Percentiles rank a stretch among this genome's conserved stretches.
phyloP scores from a whole-genome alignment of 2,797 vertebrate genomes.

The Propithecus perrieri region DNA sequence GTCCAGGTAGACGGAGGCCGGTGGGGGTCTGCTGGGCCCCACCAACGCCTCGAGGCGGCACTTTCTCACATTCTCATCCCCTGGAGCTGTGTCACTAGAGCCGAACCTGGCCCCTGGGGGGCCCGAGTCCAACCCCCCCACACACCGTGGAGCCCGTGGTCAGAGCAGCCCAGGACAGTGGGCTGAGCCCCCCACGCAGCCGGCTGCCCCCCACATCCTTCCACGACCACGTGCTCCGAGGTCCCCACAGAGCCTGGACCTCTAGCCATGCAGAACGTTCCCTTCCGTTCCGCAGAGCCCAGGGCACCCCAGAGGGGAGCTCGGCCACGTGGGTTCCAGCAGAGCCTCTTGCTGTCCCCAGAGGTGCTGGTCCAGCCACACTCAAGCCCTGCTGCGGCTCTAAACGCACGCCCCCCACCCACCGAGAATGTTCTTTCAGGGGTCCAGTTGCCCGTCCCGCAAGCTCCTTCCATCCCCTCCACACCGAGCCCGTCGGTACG shows the following conservation, averaged over 20 bases:
- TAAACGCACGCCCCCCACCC: neutral
- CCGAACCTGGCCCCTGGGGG: neutral
- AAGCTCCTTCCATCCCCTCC: neutral
- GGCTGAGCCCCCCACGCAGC: neutral
- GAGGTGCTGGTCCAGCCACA: neutral
- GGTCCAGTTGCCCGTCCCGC: neutral
- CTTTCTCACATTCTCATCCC: neutral
- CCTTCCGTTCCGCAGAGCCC: neutral
- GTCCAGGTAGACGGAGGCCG: too few relatives aligned
- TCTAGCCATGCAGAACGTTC: neutral
- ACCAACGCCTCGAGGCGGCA: neutral
- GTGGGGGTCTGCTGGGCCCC: neutral
- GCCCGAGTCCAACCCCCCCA: neutral
- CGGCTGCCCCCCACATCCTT: neutral
- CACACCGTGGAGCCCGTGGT: neutral
- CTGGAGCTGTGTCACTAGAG: neutral
- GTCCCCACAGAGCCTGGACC: neutral
- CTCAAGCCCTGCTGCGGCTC: neutral
- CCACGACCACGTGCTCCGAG: neutral
- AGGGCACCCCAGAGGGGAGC: neutral
- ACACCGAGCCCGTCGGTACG: neutral
- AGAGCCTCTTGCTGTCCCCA: neutral
- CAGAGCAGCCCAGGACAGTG: neutral
- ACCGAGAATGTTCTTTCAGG: neutral
- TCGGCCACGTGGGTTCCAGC: neutral